phyloP scores from a whole-genome alignment of 1,140 invertebrate genomes.

The Trachymyrmex cornetzi region DNA sequence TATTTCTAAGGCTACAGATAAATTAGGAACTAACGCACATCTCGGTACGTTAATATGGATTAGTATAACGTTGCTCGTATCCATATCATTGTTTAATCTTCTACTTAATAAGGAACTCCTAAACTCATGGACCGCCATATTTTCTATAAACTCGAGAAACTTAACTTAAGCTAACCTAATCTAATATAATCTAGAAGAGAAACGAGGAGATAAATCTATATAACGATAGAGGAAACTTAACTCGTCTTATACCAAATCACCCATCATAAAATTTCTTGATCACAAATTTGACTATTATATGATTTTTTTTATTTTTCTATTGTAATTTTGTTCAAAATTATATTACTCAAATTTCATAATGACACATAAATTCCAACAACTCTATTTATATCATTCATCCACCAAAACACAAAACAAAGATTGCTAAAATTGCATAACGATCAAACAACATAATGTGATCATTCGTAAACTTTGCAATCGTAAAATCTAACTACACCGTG shows the following conservation, averaged over 20 bases:
- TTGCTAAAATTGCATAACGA: not conserved
- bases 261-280: not conserved
- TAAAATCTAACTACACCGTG: constrained; percentile 50
- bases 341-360: not conserved
- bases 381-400: not conserved
- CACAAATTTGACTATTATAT: not conserved
- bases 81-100: constrained; percentile 64
- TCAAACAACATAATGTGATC: constrained; percentile 1
- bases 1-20: constrained; percentile 22
- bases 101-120: constrained; percentile 44
- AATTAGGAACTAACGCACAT: not conserved
- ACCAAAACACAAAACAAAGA: constrained; percentile 4
- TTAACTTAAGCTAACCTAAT: constrained; percentile 17
- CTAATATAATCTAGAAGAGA: constrained; percentile 24
- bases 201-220: not conserved
- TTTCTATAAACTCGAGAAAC: constrained; percentile 43
- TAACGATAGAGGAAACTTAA: constrained; percentile 17
- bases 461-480: constrained; percentile 27
- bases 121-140: constrained; percentile 37
- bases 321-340: not conserved
- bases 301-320: not conserved
- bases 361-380: not conserved
- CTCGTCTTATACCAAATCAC: not conserved
- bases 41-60: constrained; percentile 9
- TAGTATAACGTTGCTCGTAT: constrained; percentile 39